Base-by-base conservation (phyloP, 2,888 invertebrate species). In the Tribolium freemani region DNA sequence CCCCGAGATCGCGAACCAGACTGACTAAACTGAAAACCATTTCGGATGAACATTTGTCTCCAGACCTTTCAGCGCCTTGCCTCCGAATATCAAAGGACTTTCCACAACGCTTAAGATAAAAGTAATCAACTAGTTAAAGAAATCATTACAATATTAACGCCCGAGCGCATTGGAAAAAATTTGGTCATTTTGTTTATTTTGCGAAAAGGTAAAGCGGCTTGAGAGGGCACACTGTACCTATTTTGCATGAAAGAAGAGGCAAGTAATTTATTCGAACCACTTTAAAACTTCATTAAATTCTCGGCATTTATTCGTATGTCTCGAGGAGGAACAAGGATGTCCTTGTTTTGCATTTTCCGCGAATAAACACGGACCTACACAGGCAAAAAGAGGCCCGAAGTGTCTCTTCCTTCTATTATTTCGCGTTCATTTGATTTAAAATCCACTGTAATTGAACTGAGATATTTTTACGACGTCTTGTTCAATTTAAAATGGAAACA, bases 11-110 rank as follows among this genome's bases (percentile, higher is more conserved):
- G 73, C 72, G 77, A 73, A 74, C 74, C 77, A 77, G 77, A 78
- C 78, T 78, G 76, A 76, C 78, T 77, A 77, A 77, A 76, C 77
- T 77, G 77, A 77, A 77, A 77, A 77, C 78, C 78, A 74, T 77
- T 78, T 72, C 73, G 71, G 77, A 76, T 72, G 76, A 78, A 77
- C 78, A 78, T 78, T 78, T 78, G 78, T 78, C 78, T 78, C 75
- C 57, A 69, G 66, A 78, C 76, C 77, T 77, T 77, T 78, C 78
- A 70, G 70, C 77, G 69, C 66, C 61, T 31, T 51, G 13, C 50
- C 16, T 20, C 11, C 38, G 20, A 70, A 69, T 67, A 71, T 70
- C 71, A 71, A 70, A 72, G 48, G 66, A 44, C 11, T 48, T 73
- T 66, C 53, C 48, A 44, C 64, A 0, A 61, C 51, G 61, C 21